These are phyloP conservation scores for Venustaconcha ellipsiformis DNA, from an alignment of 1,140 invertebrate genomes.

Conservation along the genomic window DNA sequence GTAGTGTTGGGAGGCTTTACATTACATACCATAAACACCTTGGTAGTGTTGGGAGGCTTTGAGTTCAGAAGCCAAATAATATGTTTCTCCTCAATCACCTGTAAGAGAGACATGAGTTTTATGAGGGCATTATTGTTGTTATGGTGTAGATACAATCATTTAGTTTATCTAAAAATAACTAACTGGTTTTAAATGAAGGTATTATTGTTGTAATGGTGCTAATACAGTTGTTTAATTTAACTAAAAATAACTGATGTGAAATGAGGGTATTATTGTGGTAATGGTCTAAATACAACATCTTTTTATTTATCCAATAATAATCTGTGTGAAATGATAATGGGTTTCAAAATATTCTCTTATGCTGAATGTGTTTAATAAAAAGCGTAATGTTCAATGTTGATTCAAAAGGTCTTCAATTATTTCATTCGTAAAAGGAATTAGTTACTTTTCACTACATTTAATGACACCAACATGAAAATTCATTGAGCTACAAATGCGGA, in stretches of 20 bases:
- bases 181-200: too few relatives aligned
- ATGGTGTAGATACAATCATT: neutral
- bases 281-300: neutral
- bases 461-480: too few relatives aligned
- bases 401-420: too few relatives aligned
- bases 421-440: too few relatives aligned
- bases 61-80: slow-evolving; percentile 47
- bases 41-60: slow-evolving; percentile 44
- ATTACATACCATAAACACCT: slow-evolving; percentile 54
- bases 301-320: neutral
- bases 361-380: too few relatives aligned
- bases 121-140: neutral
- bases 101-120: slow-evolving; percentile 20
- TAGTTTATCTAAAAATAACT: neutral
- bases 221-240: neutral
- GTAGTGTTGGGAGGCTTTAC: too few relatives aligned
- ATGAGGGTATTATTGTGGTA: neutral
- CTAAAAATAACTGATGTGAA: too few relatives aligned
- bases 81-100: slow-evolving; percentile 60
- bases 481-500: too few relatives aligned
- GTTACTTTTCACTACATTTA: too few relatives aligned
- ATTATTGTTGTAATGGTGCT: neutral
- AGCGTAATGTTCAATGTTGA: too few relatives aligned
- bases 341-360: too few relatives aligned
- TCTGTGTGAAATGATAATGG: too few relatives aligned